Base-by-base conservation (phyloP, 2,797 vertebrate species). In the Lithobates sylvaticus region DNA sequence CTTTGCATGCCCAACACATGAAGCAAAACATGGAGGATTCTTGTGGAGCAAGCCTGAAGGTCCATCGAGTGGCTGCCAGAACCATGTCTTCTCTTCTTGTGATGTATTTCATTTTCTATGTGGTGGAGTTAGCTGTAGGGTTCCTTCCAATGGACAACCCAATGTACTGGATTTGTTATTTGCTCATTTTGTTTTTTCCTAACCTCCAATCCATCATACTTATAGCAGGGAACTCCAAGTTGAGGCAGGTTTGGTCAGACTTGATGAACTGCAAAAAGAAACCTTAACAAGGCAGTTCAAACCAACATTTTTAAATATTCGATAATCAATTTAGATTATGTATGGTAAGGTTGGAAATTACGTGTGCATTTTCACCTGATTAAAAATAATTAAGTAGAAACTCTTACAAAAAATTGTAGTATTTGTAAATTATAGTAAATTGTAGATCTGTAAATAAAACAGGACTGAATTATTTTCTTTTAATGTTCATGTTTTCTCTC, bases 81-180 rank as follows among this genome's bases (percentile, higher is more conserved):
- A 86, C 78, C 5, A 86, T 86, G 84, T 58, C 64, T 13, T 81
- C 39, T 5, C 78, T 86, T 32, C 84, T 86, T 39, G 26, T 81
- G 23, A 47, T 86, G 16, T 86, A 86, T 69, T 44, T 81, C 12
- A 76, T 76, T 1, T 76, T 86, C 64, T 81, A 81, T n/a, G n/a
- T 86, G 34, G 84, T 76, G 10, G 83, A 84, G 32, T n/a, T 84
- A 10, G 75, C 50, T 5, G n/a, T 84, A 12, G 76, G 83, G 0
- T 78, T 78, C 69, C 83, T 71, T 6, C 26, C 76, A 2, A 78
- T 78, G 83, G 29, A n/a, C 8, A 71, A 58, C 26, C 50, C 54
- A 7, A 16, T 71, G 15, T 86, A 81, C n/a, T 81, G 78, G 84
- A 34, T 76, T 13, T 68, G 39, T 32, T 69, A 44, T 47, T 1